Evolutionary conservation across 2,113 vertebrate genomes (phyloP), one percentile per base, ranked within the genome.

Genomic region (Epinephelus moara): DNA sequence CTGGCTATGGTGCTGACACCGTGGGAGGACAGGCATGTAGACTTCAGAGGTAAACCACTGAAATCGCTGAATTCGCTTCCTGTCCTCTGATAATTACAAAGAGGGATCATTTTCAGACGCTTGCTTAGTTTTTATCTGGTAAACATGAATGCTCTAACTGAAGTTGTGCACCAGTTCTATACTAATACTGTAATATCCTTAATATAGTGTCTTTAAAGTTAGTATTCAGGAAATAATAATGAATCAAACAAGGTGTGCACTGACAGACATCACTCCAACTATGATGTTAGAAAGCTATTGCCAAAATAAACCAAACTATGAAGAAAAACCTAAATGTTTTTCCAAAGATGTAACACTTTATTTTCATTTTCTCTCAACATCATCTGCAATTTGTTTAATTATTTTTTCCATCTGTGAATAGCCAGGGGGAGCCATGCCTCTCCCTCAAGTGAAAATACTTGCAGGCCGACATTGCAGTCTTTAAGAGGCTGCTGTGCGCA

Each of bases 1-100:
- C 84, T 96, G 63, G 92, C 87, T 37, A 92, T 96, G 95, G 96
- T 95, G 59, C 89, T 96, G 59, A 94, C 93, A 4, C 94, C 93
- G 0, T 93, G 90, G 93, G 93, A 95, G 42, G 83, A 94, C 89
- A 92, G 77, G 71, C 90, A 85, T 19, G 72, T 94, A 14, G 89
- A 94, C 86, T 81, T 94, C 75, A 94, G 93, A 92, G 95, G 96
- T 96, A 88, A 80, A 75, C 15, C 55, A 52, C 12, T 25, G 1
- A 61, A 47, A 61, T 21, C 53, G 23, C 25, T 57, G 8, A 63
- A 72, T 49, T 45, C 55, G 40, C 19, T 57, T 57, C 9, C 30
- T 25, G 49, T 74, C 19, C 18, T 25, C 25, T 30, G 15, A 73
- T 62, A 6, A 23, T 13, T 19, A 10, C 19, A 18, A 60, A 73